Percentiles rank a stretch among this genome's conserved stretches.
Conservation (phyloP, 2,888 invertebrate genomes). For the Dugesia japonica region DNA sequence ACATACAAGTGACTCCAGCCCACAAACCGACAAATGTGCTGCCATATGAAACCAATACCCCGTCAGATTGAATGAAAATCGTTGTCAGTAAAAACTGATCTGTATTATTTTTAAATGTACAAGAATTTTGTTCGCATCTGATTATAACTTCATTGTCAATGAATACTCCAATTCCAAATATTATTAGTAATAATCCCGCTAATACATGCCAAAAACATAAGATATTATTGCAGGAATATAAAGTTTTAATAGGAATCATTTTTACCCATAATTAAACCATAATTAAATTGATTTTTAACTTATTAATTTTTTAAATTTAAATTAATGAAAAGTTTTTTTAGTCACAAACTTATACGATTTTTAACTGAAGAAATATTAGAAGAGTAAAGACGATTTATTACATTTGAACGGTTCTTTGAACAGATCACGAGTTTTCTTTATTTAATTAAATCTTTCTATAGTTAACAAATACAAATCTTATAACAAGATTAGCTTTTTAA, state of each 20-base stretch:
- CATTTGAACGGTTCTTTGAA: too few species aligned
- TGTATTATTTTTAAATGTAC: neutral
- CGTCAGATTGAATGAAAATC: neutral
- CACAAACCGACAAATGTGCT: neutral
- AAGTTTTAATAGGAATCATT: neutral
- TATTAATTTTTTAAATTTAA: too few species aligned
- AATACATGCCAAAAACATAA: neutral
- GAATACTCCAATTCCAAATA: neutral
- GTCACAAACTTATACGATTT: too few species aligned
- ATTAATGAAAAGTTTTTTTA: too few species aligned
- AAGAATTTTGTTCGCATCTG: neutral
- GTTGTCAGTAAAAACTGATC: neutral
- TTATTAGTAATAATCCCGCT: neutral
- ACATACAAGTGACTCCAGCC: neutral
- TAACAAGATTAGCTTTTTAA: too few species aligned
- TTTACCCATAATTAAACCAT: neutral
- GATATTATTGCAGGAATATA: neutral
- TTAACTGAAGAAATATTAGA: too few species aligned
- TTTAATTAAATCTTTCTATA: too few species aligned
- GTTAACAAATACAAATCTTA: too few species aligned
- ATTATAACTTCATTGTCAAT: neutral
- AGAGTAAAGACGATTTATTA: too few species aligned
- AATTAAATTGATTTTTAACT: too few species aligned
- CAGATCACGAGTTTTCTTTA: too few species aligned
- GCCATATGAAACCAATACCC: neutral